Percentiles rank a stretch among this genome's conserved stretches.
These are phyloP conservation scores for Pterocles orientalis DNA, from an alignment of 2,113 vertebrate species.

Conservation along the genomic window DNA sequence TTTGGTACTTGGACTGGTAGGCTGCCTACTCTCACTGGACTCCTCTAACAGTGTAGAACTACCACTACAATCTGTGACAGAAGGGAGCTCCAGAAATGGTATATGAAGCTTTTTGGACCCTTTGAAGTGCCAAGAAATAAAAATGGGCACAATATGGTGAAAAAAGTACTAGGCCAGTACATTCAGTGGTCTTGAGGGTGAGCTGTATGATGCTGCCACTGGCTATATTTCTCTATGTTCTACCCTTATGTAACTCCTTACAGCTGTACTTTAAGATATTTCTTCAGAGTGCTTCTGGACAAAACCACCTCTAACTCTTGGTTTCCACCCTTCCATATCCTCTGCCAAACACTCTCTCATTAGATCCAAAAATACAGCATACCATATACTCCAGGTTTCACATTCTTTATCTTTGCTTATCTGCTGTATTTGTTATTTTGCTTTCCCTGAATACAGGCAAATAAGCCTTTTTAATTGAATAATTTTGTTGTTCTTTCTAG, in stretches of 20 bases:
- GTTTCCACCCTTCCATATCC: background rate
- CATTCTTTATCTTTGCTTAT: background rate
- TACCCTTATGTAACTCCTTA: background rate
- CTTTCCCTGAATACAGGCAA: background rate
- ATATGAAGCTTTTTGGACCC: background rate
- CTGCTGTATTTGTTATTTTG: background rate
- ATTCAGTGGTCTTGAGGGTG: background rate
- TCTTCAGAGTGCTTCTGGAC: background rate
- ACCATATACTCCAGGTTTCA: background rate
- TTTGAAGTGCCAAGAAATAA: background rate
- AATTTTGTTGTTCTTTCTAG: slow-evolving; percentile 66
- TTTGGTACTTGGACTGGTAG: background rate
- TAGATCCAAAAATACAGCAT: background rate
- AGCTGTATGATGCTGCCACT: background rate
- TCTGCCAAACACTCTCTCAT: background rate
- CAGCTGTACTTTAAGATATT: background rate
- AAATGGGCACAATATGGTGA: background rate
- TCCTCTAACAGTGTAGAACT: background rate
- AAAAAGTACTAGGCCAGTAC: background rate
- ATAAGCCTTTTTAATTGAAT: background rate
- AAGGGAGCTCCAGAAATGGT: background rate
- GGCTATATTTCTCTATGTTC: background rate
- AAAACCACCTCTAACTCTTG: background rate
- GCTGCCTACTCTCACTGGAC: background rate
- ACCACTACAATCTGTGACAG: background rate